Base-by-base conservation (phyloP, 2,888 invertebrate genomes). In the Fragum whitleyi region DNA sequence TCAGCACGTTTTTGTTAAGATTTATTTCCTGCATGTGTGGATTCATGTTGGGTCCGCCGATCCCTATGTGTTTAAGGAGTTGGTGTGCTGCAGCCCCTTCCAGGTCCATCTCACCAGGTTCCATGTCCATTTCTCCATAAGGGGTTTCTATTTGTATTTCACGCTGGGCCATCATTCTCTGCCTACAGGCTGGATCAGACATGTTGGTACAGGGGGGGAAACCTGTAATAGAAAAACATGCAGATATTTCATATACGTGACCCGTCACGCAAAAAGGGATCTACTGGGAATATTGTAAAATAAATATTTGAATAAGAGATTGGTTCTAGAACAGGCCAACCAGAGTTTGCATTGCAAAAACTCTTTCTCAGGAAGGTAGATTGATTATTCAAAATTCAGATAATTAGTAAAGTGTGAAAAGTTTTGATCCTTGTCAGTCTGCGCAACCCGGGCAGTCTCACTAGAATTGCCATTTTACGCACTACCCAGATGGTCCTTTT, bases 101-200 rank as follows among this genome's bases (percentile, higher is more conserved):
- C 7, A 85, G 51, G 65, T 85, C 85, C 57, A 85, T 61, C 32
- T 85, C 85, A 3, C 72, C 74, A 5, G 81, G 79, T 53, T 85
- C 84, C 59, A 84, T 79, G 65, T 81, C 84, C 76, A 81, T 67
- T 36, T 81, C 81, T 11, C 84, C 81, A 1, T 74, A 62, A 9
- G 81, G 81, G 1, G 74, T 74, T 57, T 84, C 81, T 21, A 81
- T 71, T 39, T 84, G 69, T 11, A 73, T 71, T 28, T 81, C 84
- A 57, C 32, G 59, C 26, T 71, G 51, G 9, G 36, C 16, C 51
- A 73, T 69, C 80, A 73, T 81, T n/a, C 61, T 32, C 71, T 74
- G 72, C 57, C 73, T 69, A 47, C 85, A 85, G 16, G 55, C 39
- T 19, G 81, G 85, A 59, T 74, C 72, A 55, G 70, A 67, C 84